Percentiles rank a stretch among this genome's conserved stretches.
phyloP scores from a whole-genome alignment of 2,113 vertebrate genomes.

The Python bivittatus region DNA sequence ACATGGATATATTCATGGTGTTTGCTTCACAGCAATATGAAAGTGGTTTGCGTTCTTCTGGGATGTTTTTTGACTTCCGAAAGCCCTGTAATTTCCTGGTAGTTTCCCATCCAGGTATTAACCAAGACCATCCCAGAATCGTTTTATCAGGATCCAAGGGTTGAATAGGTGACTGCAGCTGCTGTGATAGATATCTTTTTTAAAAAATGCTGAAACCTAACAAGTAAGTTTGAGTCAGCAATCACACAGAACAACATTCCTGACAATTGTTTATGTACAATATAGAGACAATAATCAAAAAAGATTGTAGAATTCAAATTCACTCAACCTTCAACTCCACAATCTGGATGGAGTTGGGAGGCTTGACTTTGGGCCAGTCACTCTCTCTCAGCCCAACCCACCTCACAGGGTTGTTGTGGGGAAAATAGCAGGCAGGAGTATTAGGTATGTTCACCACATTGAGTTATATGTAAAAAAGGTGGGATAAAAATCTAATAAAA shows the following conservation, averaged over 20 bases:
- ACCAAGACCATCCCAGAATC: neutral
- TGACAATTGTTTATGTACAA: neutral
- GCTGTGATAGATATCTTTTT: neutral
- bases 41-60: neutral
- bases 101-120: neutral
- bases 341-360: neutral
- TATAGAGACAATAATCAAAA: neutral
- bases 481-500: neutral
- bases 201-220: neutral
- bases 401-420: neutral
- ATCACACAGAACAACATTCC: neutral
- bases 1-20: neutral
- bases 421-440: neutral
- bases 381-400: neutral
- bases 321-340: neutral
- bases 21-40: neutral
- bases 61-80: neutral
- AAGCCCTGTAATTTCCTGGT: neutral
- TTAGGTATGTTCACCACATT: neutral
- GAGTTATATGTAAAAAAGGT: neutral
- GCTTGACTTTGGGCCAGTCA: neutral
- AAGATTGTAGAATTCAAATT: neutral
- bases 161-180: neutral
- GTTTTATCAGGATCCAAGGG: neutral
- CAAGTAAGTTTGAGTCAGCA: conserved; percentile 16